A percentile compares a stretch with the other conserved stretches of the same genome.
phyloP scores from a whole-genome alignment of 1,140 invertebrate genomes.

The Drosophila obscura region DNA sequence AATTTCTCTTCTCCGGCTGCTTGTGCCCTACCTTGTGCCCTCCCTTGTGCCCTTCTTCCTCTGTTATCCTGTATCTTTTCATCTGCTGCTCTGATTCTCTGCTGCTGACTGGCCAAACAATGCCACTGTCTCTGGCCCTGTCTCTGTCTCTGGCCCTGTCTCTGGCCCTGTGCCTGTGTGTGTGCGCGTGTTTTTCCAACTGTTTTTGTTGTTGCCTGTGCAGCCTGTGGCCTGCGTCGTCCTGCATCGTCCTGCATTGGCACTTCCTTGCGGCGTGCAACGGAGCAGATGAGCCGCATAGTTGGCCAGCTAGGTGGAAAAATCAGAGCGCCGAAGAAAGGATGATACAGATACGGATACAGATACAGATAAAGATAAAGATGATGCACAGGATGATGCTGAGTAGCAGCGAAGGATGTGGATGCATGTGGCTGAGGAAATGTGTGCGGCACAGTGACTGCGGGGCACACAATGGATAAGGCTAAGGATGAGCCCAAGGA shows the following conservation, averaged over 20 bases:
- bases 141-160: neutral
- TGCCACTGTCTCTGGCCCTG: neutral
- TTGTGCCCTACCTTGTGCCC: too few relatives aligned
- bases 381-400: conserved; percentile 3
- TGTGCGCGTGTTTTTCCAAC: conserved; percentile 27
- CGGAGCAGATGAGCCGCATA: conserved; percentile 75
- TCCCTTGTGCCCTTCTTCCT: neutral
- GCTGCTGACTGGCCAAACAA: conserved; percentile 14
- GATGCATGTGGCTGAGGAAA: conserved; percentile 7
- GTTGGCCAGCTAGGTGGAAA: conserved; percentile 76
- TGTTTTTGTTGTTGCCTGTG: conserved; percentile 47
- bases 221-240: conserved; percentile 20
- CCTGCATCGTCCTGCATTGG: conserved; percentile 37
- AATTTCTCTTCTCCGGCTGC: conserved; percentile 51
- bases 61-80: conserved; percentile 1
- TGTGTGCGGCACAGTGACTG: conserved; percentile 36
- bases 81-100: conserved; percentile 1
- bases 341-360: conserved; percentile 12
- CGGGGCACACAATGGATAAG: conserved; percentile 24
- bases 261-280: conserved; percentile 66
- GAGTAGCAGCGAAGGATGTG: conserved; percentile 3
- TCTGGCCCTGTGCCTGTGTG: conserved; percentile 22
- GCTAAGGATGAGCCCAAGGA: conserved; percentile 46
- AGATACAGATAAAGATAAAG: conserved; percentile 24
- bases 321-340: conserved; percentile 55